Conservation (phyloP, 1,140 invertebrate species). For the Trichonephila clavipes region DNA sequence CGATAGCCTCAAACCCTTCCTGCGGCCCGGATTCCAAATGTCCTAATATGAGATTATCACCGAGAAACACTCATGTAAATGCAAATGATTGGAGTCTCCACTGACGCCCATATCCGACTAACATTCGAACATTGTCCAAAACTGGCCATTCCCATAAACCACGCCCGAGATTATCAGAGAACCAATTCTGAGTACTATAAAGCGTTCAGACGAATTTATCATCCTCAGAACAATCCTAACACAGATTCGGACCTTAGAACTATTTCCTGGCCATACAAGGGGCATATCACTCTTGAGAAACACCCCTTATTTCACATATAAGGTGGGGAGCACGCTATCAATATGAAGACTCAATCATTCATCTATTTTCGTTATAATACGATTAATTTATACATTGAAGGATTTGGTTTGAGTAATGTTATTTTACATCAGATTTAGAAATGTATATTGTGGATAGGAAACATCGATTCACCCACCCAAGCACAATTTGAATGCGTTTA, state of each 20-base stretch:
- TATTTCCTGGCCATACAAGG: not conserved
- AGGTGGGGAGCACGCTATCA: not conserved
- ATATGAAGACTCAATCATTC: not conserved
- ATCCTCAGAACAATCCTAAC: not conserved
- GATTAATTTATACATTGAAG: not conserved
- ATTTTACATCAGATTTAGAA: not conserved
- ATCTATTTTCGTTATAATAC: not conserved
- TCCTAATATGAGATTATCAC: not conserved
- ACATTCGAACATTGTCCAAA: not conserved
- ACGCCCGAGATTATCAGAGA: not conserved
- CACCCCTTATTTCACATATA: not conserved
- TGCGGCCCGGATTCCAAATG: not conserved
- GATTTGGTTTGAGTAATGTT: not conserved
- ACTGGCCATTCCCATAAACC: not conserved
- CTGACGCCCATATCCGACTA: too few species aligned
- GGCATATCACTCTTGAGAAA: not conserved
- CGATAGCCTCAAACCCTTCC: not conserved
- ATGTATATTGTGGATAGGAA: too few species aligned
- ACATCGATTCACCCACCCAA: too few species aligned
- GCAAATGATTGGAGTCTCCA: not conserved
- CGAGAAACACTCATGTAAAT: not conserved
- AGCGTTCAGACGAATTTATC: not conserved
- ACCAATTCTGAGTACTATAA: not conserved
- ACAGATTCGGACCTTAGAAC: not conserved
- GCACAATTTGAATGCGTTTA: too few species aligned